Conservation (phyloP, 2,113 vertebrate genomes). For the Bambusicola thoracicus region DNA sequence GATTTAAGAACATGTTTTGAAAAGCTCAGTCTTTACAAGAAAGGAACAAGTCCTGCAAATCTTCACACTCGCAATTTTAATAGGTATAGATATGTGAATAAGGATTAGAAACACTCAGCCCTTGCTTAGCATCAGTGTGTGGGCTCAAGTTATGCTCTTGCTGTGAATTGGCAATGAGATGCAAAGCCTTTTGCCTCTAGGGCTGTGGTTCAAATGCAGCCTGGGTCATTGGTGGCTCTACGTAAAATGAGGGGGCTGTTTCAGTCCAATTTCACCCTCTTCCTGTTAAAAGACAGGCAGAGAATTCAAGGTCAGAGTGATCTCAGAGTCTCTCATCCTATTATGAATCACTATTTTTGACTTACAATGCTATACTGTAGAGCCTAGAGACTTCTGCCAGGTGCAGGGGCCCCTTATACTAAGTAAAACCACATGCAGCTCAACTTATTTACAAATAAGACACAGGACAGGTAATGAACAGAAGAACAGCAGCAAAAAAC, state of each 20-base stretch:
- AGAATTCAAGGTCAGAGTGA: constrained; percentile 65
- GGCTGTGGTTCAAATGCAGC: constrained; percentile 63
- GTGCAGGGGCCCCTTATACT: not conserved
- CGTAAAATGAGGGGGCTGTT: constrained; percentile 51
- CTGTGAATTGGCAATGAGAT: constrained; percentile 65
- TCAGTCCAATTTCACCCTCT: constrained; percentile 56
- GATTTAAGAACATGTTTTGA: constrained; percentile 2
- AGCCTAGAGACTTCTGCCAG: constrained; percentile 17
- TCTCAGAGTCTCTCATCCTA: constrained; percentile 63
- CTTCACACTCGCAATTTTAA: constrained; percentile 51
- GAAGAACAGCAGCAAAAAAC: not conserved
- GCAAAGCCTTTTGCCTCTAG: constrained; percentile 50
- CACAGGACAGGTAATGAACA: not conserved
- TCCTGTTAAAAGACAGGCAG: constrained; percentile 53
- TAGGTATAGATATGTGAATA: constrained; percentile 51
- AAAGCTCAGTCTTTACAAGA: not conserved
- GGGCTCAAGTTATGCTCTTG: constrained; percentile 51
- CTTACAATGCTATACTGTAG: constrained; percentile 3
- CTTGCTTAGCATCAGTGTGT: constrained; percentile 41
- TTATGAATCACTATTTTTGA: constrained; percentile 59
- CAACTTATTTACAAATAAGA: not conserved
- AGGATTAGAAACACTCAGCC: constrained; percentile 49
- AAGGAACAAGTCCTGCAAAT: constrained; percentile 20
- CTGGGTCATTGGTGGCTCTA: constrained; percentile 46
- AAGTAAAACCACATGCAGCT: not conserved